Conservation (phyloP, 1,140 invertebrate genomes). For the Dendroctonus ponderosae region DNA sequence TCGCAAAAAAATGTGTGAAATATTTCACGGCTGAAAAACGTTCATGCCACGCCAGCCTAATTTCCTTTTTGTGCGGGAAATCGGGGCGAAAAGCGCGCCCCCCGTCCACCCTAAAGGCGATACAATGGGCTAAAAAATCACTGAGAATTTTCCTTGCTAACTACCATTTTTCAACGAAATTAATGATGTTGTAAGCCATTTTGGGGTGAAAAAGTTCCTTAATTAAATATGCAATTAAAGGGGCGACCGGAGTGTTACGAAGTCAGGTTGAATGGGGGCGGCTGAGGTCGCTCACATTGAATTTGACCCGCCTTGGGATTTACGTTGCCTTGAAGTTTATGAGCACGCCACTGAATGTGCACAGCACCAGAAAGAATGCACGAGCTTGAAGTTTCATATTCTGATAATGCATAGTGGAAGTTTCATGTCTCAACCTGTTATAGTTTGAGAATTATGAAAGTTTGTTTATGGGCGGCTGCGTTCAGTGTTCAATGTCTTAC, state of each 20-base stretch:
- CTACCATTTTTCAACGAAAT: constrained; percentile 21
- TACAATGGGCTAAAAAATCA: constrained; percentile 26
- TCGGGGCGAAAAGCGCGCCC: constrained; percentile 4
- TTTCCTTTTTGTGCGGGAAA: constrained; percentile 15
- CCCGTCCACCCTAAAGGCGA: constrained; percentile 15
- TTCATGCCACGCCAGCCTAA: constrained; percentile 6
- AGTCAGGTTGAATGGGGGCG: too few relatives aligned
- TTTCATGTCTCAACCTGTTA: too few relatives aligned
- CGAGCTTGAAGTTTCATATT: too few relatives aligned
- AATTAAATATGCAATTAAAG: constrained; percentile 25
- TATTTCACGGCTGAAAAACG: constrained; percentile 24
- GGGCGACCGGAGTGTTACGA: constrained; percentile 3
- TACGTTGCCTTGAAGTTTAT: too few relatives aligned
- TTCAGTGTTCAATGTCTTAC: too few relatives aligned
- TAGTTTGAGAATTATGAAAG: too few relatives aligned
- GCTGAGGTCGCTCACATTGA: too few relatives aligned
- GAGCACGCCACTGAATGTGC: too few relatives aligned
- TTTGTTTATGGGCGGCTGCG: too few relatives aligned
- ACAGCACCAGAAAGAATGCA: too few relatives aligned
- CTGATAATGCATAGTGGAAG: too few relatives aligned
- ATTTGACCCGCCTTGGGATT: too few relatives aligned
- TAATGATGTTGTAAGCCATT: constrained; percentile 25
- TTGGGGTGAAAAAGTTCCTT: constrained; percentile 18
- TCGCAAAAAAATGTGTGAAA: constrained; percentile 14
- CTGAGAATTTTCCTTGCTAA: constrained; percentile 20